Percentiles rank a stretch among this genome's conserved stretches.
Conservation (phyloP, 2,888 invertebrate species). For the Hyles lineata region DNA sequence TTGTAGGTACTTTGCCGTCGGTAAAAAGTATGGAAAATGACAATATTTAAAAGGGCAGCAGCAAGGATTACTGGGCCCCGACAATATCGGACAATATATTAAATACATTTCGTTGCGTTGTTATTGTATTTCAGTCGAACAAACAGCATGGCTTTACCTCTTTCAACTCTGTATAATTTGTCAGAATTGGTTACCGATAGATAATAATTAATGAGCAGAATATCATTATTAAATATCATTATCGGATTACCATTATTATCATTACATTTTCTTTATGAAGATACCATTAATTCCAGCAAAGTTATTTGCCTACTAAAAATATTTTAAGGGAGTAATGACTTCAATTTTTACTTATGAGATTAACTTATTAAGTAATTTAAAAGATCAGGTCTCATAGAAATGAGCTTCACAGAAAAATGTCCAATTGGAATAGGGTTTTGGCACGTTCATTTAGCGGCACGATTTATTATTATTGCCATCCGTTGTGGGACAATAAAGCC, state of each 20-base stretch:
- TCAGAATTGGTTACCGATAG: too few species aligned
- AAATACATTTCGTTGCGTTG: neutral
- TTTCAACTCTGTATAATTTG: too few species aligned
- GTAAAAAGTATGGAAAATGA: too few species aligned
- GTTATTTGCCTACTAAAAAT: neutral
- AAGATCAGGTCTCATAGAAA: neutral
- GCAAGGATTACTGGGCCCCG: too few species aligned
- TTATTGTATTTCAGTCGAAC: too few species aligned
- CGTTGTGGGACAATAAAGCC: slow-evolving; percentile 15
- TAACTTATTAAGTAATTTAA: neutral
- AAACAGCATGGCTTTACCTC: neutral
- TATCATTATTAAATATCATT: too few species aligned
- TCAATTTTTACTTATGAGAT: neutral
- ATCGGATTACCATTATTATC: too few species aligned
- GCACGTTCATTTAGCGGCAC: slow-evolving; percentile 11
- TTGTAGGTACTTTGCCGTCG: too few species aligned
- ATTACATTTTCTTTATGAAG: too few species aligned
- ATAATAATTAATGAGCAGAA: too few species aligned
- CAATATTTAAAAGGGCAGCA: too few species aligned
- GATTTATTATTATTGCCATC: slow-evolving; percentile 24
- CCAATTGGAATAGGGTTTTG: neutral
- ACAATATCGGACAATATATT: neutral
- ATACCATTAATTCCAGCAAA: too few species aligned
- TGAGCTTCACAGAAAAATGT: neutral
- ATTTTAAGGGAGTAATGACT: neutral